Evolutionary conservation across 2,888 invertebrate species (phyloP).

Genomic region (Eugnorisma glareosa): DNA sequence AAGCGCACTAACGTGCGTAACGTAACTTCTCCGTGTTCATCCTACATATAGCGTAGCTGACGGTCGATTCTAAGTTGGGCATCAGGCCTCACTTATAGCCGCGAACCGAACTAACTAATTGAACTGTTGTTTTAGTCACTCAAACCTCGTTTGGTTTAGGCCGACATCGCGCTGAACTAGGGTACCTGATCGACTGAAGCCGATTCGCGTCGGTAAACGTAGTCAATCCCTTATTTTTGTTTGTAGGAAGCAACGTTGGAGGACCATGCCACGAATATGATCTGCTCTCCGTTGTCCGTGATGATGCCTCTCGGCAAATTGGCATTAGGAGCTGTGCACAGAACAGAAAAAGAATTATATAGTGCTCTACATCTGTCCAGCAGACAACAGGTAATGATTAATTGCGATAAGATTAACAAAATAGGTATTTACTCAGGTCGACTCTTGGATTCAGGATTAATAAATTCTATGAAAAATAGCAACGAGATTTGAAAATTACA

Average conservation of each 20-base stretch:
- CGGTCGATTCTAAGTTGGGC: too few species aligned
- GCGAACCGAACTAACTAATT: too few species aligned
- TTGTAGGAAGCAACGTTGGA: slow-evolving; percentile 68
- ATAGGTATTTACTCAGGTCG: neutral
- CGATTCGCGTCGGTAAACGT: neutral
- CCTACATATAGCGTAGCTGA: neutral
- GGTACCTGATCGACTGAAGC: neutral
- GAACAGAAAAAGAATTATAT: slow-evolving; percentile 67
- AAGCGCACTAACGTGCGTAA: neutral
- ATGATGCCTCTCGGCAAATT: slow-evolving; percentile 79
- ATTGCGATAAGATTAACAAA: neutral
- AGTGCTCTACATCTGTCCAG: slow-evolving; percentile 68
- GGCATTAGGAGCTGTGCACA: slow-evolving; percentile 72
- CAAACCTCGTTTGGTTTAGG: neutral
- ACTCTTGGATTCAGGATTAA: neutral
- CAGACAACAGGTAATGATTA: slow-evolving; percentile 43
- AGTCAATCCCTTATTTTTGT: neutral
- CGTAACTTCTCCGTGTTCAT: neutral
- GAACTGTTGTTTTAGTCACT: too few species aligned
- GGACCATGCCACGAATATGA: slow-evolving; percentile 59
- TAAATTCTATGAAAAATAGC: neutral
- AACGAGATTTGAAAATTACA: neutral
- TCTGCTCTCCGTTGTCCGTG: slow-evolving; percentile 81
- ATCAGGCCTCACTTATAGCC: neutral
- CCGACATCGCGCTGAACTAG: neutral